Evolutionary conservation across 2,797 vertebrate genomes (phyloP).

Genomic region (Rhinichthys osculus): DNA sequence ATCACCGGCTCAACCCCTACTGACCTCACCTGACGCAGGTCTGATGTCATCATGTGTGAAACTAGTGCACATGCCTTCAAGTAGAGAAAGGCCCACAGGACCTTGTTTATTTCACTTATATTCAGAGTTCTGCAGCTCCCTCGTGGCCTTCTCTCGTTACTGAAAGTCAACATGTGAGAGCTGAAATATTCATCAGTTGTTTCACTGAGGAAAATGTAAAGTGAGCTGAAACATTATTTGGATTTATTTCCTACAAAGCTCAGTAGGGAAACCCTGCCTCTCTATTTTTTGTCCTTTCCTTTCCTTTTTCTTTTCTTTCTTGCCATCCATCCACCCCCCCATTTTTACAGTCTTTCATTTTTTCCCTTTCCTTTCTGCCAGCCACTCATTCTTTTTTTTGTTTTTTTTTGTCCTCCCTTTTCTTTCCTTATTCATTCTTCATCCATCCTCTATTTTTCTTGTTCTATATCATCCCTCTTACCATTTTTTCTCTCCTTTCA

Average conservation of each 20-base stretch:
- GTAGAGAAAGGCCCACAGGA: constrained; percentile 19
- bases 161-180: constrained; percentile 6
- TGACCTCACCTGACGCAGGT: not conserved
- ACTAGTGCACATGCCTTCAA: not conserved
- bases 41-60: constrained; percentile 14
- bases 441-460: not conserved
- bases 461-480: not conserved
- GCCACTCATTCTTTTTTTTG: not conserved
- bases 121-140: constrained; percentile 2
- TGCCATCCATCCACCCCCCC: not conserved
- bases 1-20: not conserved
- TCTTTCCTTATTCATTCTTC: not conserved
- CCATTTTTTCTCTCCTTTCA: not conserved
- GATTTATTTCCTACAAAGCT: not conserved
- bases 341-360: not conserved
- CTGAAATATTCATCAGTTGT: constrained; percentile 32
- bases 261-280: not conserved
- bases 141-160: not conserved
- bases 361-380: not conserved
- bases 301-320: constrained; percentile 1
- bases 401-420: not conserved
- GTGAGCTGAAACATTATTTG: constrained; percentile 2
- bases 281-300: not conserved
- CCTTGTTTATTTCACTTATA: constrained; percentile 12
- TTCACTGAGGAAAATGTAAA: not conserved